A percentile compares a stretch with the other conserved stretches of the same genome.
Evolutionary conservation across 2,888 invertebrate species (phyloP).

Genomic region (Pocota personata): DNA sequence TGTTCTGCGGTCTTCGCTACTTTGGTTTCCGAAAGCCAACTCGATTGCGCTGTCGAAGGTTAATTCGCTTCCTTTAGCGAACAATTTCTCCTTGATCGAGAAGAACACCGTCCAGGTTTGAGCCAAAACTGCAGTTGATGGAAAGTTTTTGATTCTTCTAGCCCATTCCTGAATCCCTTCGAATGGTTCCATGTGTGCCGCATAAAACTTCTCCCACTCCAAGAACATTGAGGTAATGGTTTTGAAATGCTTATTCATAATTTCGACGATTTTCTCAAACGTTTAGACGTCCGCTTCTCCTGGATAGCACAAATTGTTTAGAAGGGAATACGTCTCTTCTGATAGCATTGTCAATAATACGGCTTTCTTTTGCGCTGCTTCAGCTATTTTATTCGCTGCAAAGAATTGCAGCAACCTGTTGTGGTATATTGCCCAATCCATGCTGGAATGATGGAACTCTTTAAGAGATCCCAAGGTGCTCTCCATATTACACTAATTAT

Average conservation of each 20-base stretch:
- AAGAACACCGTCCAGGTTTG: too few species aligned
- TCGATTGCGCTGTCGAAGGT: neutral
- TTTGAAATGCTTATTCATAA: neutral
- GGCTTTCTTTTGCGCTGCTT: neutral
- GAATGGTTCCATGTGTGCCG: neutral
- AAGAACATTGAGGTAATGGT: neutral
- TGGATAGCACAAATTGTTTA: neutral
- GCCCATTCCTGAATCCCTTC: neutral
- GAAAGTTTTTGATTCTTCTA: neutral
- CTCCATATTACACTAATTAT: neutral
- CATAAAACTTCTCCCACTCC: neutral
- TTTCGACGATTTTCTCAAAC: neutral
- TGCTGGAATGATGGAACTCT: neutral
- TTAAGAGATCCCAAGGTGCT: neutral
- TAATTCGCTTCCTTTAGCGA: neutral
- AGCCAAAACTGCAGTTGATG: too few species aligned
- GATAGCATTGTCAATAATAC: neutral
- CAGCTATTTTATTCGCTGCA: neutral
- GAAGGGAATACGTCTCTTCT: constrained; percentile 1
- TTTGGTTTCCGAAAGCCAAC: neutral
- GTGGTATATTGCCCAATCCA: neutral
- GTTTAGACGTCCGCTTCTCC: neutral
- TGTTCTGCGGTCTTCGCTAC: too few species aligned
- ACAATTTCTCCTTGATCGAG: neutral
- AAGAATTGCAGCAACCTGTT: neutral